Evolutionary conservation across 2,888 invertebrate genomes (phyloP), one percentile per base, ranked within the genome.

Genomic region (Xanthorhoe spadicearia): DNA sequence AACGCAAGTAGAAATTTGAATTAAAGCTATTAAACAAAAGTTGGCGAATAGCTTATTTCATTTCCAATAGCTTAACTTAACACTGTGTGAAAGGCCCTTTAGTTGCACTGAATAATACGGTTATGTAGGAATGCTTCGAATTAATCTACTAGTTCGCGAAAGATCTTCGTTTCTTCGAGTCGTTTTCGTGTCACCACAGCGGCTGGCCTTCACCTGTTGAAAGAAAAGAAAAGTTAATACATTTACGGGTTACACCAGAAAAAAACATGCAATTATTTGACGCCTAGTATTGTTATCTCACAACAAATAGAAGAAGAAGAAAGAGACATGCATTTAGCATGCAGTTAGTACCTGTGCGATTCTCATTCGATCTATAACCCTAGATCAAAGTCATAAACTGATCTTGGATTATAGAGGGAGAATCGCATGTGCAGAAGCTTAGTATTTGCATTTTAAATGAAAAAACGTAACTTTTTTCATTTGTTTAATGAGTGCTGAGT

Each of bases 221-320:
- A 56, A 75, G 75, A 78, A 77, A 78, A 73, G 66, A 60, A 38
- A 50, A 17, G 15, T 7, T 35, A 32, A 32, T 55, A 32, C 56
- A 56, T 13, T 51, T 61, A 59, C 13, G 55, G 73, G 71, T 72
- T 54, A 49, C 43, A 56, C 63, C 51, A 73, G 65, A 74, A 49
- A 58, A 54, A 28, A 60, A 68, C 83, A 85, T 84, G 81, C 79
- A 64, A 46, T 72, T 55, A 69, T 72, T 73, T 75, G 66, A 71
- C 77, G 74, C 82, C 77, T 82, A 77, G 72, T 73, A 79, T 74
- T 83, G 85, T 89, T 88, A 90, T 93, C 93, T 93, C 93, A 93
- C 93, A 93, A 93, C 93, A 93, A 93, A 93, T 93, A 90, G 76
- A 89, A 88, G 66, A 89, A 88, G 66, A 70, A 71, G 71, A 80